Percentiles rank a stretch among this genome's conserved stretches.
phyloP scores from a whole-genome alignment of 1,140 invertebrate species.

The Lamellibrachia luymesi region DNA sequence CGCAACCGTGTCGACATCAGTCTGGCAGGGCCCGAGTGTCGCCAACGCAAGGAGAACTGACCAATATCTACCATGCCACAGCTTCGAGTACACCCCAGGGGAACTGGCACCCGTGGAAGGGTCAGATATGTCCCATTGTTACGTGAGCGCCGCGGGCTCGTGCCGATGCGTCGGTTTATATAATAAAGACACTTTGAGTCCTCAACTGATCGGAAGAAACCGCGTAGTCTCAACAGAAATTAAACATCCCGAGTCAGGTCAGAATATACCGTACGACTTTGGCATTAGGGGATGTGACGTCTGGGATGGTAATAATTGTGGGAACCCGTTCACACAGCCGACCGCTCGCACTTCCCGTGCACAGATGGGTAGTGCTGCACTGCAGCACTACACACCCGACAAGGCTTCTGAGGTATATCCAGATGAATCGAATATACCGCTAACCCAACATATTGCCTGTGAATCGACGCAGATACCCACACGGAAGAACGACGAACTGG shows the following conservation, averaged over 20 bases:
- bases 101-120: not conserved
- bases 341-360: not conserved
- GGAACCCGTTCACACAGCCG: not conserved
- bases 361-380: not conserved
- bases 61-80: not conserved
- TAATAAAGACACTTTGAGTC: not conserved
- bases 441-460: not conserved
- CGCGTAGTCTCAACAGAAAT: not conserved
- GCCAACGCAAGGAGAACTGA: not conserved
- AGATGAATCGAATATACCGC: not conserved
- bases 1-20: not conserved
- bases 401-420: not conserved
- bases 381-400: not conserved
- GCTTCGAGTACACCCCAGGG: not conserved
- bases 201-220: not conserved
- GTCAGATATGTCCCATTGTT: not conserved
- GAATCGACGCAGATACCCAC: not conserved
- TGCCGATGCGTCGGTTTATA: no score
- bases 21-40: not conserved
- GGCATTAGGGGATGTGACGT: not conserved
- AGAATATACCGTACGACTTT: not conserved
- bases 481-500: not conserved
- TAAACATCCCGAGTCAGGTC: not conserved
- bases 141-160: not conserved
- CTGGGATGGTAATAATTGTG: not conserved